phyloP scores from a whole-genome alignment of 2,888 invertebrate species.

The Papilio gigon region DNA sequence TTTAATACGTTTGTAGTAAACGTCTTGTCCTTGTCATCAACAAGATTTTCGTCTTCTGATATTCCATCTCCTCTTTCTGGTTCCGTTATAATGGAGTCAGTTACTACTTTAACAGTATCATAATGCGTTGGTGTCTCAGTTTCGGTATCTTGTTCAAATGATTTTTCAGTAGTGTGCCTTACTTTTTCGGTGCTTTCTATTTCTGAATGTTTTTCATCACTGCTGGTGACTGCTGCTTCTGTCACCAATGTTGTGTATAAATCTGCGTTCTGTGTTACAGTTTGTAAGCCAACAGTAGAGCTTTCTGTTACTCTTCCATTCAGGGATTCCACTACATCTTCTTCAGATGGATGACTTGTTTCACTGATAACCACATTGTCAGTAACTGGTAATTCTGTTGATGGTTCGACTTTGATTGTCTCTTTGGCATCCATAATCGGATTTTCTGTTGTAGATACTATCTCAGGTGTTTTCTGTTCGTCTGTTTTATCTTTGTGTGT shows the following conservation, averaged over 20 bases:
- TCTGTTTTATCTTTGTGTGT: conserved; percentile 3
- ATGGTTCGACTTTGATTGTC: conserved; percentile 10
- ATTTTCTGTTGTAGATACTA: conserved; percentile 20
- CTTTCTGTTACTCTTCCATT: conserved; percentile 39
- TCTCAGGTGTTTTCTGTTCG: background rate
- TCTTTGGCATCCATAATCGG: conserved; percentile 2
- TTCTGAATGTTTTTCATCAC: conserved; percentile 26
- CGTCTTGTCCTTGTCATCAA: background rate
- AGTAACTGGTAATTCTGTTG: conserved; percentile 17
- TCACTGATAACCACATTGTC: background rate
- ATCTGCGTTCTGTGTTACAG: background rate
- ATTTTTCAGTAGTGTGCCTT: conserved; percentile 11
- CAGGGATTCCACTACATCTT: conserved; percentile 32
- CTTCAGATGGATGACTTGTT: conserved; percentile 6
- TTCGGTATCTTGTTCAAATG: conserved; percentile 6
- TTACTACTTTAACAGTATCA: conserved; percentile 17
- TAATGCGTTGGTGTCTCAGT: conserved; percentile 16
- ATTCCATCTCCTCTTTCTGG: conserved; percentile 2
- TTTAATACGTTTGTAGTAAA: conserved; percentile 6
- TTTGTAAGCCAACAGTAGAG: conserved; percentile 9
- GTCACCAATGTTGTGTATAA: conserved; percentile 4
- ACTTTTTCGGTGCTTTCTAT: conserved; percentile 23
- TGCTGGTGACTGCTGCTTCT: background rate
- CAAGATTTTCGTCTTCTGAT: conserved; percentile 14
- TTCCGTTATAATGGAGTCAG: conserved; percentile 15